phyloP scores from a whole-genome alignment of 2,113 vertebrate genomes.

The Pseudonaja textilis region DNA sequence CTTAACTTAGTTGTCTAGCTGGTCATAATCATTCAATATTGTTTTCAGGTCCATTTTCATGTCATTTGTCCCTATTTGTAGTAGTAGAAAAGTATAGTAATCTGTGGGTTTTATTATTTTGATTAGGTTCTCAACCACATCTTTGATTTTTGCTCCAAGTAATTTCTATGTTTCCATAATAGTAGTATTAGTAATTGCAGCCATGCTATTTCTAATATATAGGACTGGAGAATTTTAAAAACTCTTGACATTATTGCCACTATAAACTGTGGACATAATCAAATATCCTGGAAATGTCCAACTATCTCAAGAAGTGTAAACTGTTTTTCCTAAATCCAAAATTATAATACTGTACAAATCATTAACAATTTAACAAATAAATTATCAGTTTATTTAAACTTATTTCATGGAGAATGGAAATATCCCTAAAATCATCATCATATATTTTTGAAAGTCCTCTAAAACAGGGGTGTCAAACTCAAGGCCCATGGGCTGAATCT shows the following conservation, averaged over 20 bases:
- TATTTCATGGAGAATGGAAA: background rate
- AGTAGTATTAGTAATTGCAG: background rate
- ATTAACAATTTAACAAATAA: background rate
- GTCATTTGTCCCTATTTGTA: too few relatives aligned
- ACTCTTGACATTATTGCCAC: background rate
- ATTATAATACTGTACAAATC: background rate
- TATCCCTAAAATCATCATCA: background rate
- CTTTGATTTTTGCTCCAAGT: slow-evolving; percentile 3
- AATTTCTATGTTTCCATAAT: background rate
- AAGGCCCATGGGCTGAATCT: too few relatives aligned
- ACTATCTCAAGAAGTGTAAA: background rate
- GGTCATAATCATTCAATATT: too few relatives aligned
- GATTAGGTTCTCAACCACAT: too few relatives aligned
- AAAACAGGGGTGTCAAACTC: too few relatives aligned
- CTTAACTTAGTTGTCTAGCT: too few relatives aligned
- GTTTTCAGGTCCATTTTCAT: too few relatives aligned
- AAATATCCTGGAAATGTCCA: background rate
- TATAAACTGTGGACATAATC: background rate
- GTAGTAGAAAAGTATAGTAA: too few relatives aligned
- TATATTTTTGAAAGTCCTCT: background rate
- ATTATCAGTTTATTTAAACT: background rate
- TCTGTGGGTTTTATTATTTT: too few relatives aligned
- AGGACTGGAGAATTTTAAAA: background rate
- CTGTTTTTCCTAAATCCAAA: background rate
- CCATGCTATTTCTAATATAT: background rate